A percentile compares a stretch with the other conserved stretches of the same genome.
phyloP scores from a whole-genome alignment of 2,797 vertebrate species.

The Apogon hyalosoma region DNA sequence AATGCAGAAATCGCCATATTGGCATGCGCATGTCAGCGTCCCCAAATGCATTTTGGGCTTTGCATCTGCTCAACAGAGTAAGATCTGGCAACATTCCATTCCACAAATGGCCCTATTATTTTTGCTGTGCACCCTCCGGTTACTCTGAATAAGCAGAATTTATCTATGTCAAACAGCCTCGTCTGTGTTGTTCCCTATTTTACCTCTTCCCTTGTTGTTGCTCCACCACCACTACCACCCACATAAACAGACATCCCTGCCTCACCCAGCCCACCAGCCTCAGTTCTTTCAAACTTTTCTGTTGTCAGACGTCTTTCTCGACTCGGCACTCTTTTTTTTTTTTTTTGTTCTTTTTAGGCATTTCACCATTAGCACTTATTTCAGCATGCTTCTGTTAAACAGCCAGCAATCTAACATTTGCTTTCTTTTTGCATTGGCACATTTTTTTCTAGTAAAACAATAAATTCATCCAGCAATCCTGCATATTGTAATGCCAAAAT shows the following conservation, averaged over 20 bases:
- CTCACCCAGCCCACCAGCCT: constrained; percentile 8
- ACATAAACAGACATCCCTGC: constrained; percentile 37
- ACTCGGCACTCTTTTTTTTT: constrained; percentile 25
- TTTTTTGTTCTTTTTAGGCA: no score
- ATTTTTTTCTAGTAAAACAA: no score
- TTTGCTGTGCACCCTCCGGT: constrained; percentile 76
- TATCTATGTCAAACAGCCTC: constrained; percentile 81
- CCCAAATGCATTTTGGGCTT: constrained; percentile 72
- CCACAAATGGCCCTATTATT: constrained; percentile 80
- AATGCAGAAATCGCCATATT: constrained; percentile 59
- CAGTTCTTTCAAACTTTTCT: constrained; percentile 30
- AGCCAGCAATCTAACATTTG: no score
- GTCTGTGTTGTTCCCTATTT: constrained; percentile 67
- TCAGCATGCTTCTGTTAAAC: no score
- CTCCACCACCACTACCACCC: constrained; percentile 28
- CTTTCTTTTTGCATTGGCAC: no score
- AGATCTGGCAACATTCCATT: constrained; percentile 78
- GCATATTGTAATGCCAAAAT: no score
- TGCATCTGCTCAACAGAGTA: constrained; percentile 58
- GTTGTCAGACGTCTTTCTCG: constrained; percentile 30
- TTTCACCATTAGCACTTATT: no score
- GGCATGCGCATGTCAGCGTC: constrained; percentile 72
- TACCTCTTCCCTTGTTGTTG: constrained; percentile 45
- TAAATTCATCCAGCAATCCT: no score
- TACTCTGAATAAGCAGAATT: constrained; percentile 82